Percentiles rank a stretch among this genome's conserved stretches.
These are phyloP conservation scores for Eucera pruinosa DNA, from an alignment of 2,888 invertebrate species.

Conservation along the genomic window DNA sequence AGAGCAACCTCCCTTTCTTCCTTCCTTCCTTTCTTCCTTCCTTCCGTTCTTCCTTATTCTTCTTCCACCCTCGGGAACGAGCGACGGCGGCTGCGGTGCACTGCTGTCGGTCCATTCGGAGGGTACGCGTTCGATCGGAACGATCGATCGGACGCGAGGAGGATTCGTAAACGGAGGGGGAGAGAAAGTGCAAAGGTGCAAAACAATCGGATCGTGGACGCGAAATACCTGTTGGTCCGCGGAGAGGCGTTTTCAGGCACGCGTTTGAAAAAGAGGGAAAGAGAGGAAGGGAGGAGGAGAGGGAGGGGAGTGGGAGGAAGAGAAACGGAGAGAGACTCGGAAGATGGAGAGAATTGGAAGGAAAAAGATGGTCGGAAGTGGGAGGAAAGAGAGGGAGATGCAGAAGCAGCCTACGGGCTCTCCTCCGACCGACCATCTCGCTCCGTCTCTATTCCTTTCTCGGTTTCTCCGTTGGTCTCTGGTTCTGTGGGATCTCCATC, in stretches of 20 bases:
- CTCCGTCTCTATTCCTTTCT: constrained; percentile 24
- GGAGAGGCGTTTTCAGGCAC: constrained; percentile 57
- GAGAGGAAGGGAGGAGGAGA: background rate
- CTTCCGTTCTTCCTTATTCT: constrained; percentile 5
- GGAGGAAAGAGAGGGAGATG: constrained; percentile 53
- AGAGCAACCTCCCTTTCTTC: constrained; percentile 65
- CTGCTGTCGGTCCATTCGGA: no score
- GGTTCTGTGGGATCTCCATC: no score
- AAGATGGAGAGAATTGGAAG: constrained; percentile 31
- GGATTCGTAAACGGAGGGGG: background rate
- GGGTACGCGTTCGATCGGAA: constrained; percentile 2
- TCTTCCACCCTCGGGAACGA: background rate
- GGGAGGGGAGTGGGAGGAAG: constrained; percentile 13
- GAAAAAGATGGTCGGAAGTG: constrained; percentile 42
- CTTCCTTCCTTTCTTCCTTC: constrained; percentile 44
- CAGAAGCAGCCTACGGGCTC: constrained; percentile 46
- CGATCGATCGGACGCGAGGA: constrained; percentile 1
- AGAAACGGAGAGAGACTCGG: constrained; percentile 21
- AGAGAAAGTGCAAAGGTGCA: constrained; percentile 35
- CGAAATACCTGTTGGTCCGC: constrained; percentile 55
- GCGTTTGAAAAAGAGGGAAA: constrained; percentile 28
- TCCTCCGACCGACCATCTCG: constrained; percentile 37
- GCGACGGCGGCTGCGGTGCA: no score
- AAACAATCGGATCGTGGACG: constrained; percentile 50
- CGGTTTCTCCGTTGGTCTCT: constrained; percentile 21